A percentile compares a stretch with the other conserved stretches of the same genome.
Evolutionary conservation across 2,888 invertebrate species (phyloP).

Genomic region (Bombylius major): DNA sequence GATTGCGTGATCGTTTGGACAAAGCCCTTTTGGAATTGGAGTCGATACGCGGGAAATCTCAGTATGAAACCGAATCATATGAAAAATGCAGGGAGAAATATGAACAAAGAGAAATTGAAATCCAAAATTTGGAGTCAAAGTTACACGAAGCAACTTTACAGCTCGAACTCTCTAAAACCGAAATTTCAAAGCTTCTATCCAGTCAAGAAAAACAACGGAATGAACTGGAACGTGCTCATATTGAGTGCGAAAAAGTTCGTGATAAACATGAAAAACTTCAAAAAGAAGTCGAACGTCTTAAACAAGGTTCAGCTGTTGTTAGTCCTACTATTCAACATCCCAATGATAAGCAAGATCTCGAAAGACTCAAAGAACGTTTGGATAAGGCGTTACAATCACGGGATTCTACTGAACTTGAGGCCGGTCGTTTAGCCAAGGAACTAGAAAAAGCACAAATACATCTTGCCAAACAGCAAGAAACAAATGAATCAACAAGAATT

Average conservation of each 20-base stretch:
- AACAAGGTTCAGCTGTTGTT: slow-evolving; percentile 40
- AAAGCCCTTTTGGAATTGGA: slow-evolving; percentile 71
- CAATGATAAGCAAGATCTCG: slow-evolving; percentile 63
- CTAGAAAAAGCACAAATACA: slow-evolving; percentile 76
- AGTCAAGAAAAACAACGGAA: slow-evolving; percentile 67
- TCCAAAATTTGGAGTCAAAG: slow-evolving; percentile 63
- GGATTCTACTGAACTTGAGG: slow-evolving; percentile 75
- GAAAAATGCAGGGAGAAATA: slow-evolving; percentile 66
- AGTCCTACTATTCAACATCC: slow-evolving; percentile 38
- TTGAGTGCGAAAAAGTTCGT: slow-evolving; percentile 78
- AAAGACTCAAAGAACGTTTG: slow-evolving; percentile 70
- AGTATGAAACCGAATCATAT: slow-evolving; percentile 57
- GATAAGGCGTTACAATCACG: slow-evolving; percentile 64
- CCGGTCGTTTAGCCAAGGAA: slow-evolving; percentile 70
- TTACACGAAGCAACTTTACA: slow-evolving; percentile 71
- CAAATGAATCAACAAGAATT: slow-evolving; percentile 67
- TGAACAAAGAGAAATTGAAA: slow-evolving; percentile 59
- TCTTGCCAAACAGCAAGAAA: slow-evolving; percentile 70
- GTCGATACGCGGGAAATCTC: slow-evolving; percentile 66
- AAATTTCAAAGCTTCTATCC: slow-evolving; percentile 58
- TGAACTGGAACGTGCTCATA: slow-evolving; percentile 71
- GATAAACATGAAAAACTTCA: slow-evolving; percentile 74
- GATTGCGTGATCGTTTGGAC: slow-evolving; percentile 65
- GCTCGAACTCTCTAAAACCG: slow-evolving; percentile 64
- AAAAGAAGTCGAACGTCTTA: slow-evolving; percentile 47